These are phyloP conservation scores for Pterocles orientalis DNA, from an alignment of 2,113 vertebrate species.

Conservation along the genomic window DNA sequence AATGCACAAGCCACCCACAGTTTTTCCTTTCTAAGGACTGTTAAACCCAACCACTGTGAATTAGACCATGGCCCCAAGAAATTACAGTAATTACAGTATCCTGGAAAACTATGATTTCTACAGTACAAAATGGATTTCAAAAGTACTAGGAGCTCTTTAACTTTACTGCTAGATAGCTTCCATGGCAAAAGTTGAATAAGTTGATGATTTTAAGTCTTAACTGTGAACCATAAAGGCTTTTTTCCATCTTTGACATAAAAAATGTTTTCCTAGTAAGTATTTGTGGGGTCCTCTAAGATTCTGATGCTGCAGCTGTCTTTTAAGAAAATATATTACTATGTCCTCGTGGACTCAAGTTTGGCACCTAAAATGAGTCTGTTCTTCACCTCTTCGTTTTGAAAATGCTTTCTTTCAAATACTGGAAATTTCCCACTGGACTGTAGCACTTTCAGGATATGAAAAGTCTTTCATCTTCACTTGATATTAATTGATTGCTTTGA, in stretches of 20 bases:
- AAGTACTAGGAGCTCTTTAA: not conserved
- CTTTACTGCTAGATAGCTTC: not conserved
- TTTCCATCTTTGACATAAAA: not conserved
- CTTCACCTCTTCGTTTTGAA: not conserved
- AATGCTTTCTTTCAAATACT: not conserved
- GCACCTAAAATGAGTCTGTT: constrained; percentile 1
- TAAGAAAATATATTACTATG: not conserved
- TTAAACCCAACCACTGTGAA: not conserved
- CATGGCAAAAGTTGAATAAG: not conserved
- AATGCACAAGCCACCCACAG: not conserved
- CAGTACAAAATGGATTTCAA: not conserved
- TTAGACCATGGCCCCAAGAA: not conserved
- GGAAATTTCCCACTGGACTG: not conserved
- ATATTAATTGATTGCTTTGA: constrained; percentile 27
- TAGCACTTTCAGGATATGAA: not conserved
- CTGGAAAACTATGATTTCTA: constrained; percentile 40
- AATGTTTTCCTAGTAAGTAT: not conserved
- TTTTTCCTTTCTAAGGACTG: not conserved
- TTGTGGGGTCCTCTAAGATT: not conserved
- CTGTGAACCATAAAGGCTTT: not conserved
- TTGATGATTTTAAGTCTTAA: not conserved
- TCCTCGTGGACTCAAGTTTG: not conserved
- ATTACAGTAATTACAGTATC: not conserved
- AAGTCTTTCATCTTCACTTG: constrained; percentile 13
- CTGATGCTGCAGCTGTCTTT: not conserved